A percentile compares a stretch with the other conserved stretches of the same genome.
phyloP scores from a whole-genome alignment of 2,797 vertebrate species.

The Scolopax bukidnonensis region DNA sequence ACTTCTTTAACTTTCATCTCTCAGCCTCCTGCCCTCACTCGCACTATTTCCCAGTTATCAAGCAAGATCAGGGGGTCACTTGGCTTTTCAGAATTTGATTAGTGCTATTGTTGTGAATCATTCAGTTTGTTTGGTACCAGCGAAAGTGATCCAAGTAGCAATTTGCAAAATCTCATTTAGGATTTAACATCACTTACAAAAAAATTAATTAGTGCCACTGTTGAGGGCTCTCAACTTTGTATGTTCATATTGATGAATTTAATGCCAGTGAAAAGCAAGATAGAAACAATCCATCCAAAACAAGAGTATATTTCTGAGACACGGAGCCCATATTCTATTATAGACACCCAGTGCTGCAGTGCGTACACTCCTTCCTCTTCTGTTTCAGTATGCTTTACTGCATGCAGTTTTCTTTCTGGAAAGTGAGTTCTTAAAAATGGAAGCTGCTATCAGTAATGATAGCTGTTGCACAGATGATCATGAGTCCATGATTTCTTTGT shows the following conservation, averaged over 20 bases:
- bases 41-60: background rate
- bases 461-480: background rate
- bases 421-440: background rate
- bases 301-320: background rate
- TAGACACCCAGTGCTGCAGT: background rate
- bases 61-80: conserved; percentile 18
- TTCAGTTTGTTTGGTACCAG: conserved; percentile 21
- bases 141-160: conserved; percentile 22
- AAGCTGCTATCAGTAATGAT: background rate
- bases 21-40: conserved; percentile 8
- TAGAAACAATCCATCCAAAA: background rate
- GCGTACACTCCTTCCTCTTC: background rate
- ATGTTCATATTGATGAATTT: background rate
- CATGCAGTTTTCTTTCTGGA: background rate
- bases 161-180: conserved; percentile 48
- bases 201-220: conserved; percentile 7
- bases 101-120: background rate
- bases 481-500: background rate
- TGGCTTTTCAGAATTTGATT: conserved; percentile 48
- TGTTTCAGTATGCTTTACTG: background rate
- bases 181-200: conserved; percentile 12
- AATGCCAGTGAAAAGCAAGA: background rate
- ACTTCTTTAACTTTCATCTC: conserved; percentile 30
- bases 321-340: background rate
- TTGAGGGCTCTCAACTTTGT: conserved; percentile 17